Percentiles rank a stretch among this genome's conserved stretches.
Evolutionary conservation across 2,113 vertebrate species (phyloP).

Genomic region (Callorhinus ursinus): DNA sequence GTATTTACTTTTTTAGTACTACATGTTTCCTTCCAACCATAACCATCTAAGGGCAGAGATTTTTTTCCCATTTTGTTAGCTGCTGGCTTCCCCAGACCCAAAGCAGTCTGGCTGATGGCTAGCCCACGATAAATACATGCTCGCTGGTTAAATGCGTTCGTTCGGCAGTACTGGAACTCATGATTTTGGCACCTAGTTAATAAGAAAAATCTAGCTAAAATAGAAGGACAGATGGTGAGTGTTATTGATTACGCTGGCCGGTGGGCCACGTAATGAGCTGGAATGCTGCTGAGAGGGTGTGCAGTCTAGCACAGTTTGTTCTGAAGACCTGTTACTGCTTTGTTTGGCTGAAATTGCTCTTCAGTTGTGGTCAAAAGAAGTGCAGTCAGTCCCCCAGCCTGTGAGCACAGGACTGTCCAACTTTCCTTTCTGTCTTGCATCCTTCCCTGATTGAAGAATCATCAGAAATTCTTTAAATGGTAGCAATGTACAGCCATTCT

Average conservation of each 20-base stretch:
- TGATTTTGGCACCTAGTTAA: background rate
- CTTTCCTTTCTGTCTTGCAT: background rate
- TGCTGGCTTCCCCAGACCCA: background rate
- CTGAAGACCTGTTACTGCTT: background rate
- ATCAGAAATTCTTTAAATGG: background rate
- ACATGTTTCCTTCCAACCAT: background rate
- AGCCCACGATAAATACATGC: background rate
- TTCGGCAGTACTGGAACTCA: background rate
- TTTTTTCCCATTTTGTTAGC: background rate
- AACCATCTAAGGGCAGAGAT: background rate
- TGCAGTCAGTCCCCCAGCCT: background rate
- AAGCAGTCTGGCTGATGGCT: background rate
- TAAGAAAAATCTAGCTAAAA: background rate
- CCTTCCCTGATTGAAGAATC: background rate
- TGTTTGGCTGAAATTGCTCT: background rate
- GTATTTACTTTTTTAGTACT: background rate
- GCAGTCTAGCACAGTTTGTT: no score
- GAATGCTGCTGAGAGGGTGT: background rate
- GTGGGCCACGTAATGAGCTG: background rate
- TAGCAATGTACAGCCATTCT: background rate
- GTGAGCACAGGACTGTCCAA: fast-evolving
- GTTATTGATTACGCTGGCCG: background rate
- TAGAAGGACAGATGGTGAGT: background rate
- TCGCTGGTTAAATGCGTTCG: background rate
- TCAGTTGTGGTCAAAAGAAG: background rate